Percentiles rank a stretch among this genome's conserved stretches.
phyloP scores from a whole-genome alignment of 2,888 invertebrate species.

The Lochmaea crataegi region DNA sequence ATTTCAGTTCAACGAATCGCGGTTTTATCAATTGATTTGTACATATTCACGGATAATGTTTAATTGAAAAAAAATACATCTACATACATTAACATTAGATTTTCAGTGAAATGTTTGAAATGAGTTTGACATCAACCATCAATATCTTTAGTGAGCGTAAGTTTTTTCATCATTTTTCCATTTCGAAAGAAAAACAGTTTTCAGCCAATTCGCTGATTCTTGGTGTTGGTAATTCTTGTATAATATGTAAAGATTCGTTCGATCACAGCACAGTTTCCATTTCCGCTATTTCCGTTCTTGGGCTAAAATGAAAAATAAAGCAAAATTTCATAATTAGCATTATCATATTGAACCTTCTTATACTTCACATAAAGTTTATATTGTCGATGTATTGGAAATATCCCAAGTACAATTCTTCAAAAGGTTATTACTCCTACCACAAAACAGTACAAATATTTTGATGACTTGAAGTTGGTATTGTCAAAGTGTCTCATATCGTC shows the following conservation, averaged over 20 bases:
- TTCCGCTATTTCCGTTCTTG: constrained; percentile 81
- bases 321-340: not conserved
- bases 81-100: not conserved
- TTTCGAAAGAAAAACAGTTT: constrained; percentile 14
- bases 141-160: not conserved
- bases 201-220: constrained; percentile 21
- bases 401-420: too few relatives aligned
- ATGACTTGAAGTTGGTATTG: too few relatives aligned
- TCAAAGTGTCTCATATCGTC: too few relatives aligned
- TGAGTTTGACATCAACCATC: not conserved
- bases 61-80: not conserved
- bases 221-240: constrained; percentile 44
- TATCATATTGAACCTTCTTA: not conserved
- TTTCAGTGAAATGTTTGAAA: constrained; percentile 4
- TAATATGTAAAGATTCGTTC: constrained; percentile 41
- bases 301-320: constrained; percentile 59
- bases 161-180: not conserved
- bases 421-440: too few relatives aligned
- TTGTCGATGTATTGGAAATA: too few relatives aligned
- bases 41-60: not conserved
- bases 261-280: constrained; percentile 93
- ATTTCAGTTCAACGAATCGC: too few relatives aligned
- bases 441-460: too few relatives aligned
- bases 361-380: too few relatives aligned
- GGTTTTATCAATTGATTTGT: too few relatives aligned